phyloP scores from a whole-genome alignment of 2,888 invertebrate genomes.

The Tetragnatha montana region DNA sequence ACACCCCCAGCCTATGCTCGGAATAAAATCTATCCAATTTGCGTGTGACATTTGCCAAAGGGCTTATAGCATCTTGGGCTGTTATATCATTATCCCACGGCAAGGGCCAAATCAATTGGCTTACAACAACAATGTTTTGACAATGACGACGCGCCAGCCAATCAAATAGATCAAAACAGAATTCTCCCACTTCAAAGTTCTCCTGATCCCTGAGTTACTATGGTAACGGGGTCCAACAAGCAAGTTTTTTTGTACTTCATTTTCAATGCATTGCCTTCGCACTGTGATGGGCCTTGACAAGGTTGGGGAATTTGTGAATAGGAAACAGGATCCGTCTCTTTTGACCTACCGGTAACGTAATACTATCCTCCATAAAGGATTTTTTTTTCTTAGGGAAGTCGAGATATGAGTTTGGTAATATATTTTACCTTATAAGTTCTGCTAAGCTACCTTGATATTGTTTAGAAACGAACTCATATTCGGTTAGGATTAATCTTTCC shows the following conservation, averaged over 20 bases:
- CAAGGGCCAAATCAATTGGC: constrained; percentile 45
- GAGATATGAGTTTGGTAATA: background rate
- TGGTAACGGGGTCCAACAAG: constrained; percentile 20
- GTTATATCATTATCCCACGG: constrained; percentile 55
- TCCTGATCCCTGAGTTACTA: constrained; percentile 21
- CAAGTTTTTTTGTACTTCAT: constrained; percentile 28
- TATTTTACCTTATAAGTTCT: no score
- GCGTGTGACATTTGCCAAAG: constrained; percentile 29
- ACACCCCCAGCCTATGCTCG: background rate
- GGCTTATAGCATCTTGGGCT: constrained; percentile 22
- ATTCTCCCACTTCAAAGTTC: constrained; percentile 23
- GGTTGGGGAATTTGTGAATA: background rate
- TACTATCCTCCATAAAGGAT: background rate
- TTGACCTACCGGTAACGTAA: background rate
- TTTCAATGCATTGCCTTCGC: background rate
- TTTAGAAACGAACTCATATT: no score
- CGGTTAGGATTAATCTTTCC: no score
- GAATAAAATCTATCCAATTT: constrained; percentile 55
- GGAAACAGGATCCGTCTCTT: background rate
- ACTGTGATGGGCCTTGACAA: background rate
- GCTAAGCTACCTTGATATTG: no score
- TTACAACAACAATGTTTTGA: constrained; percentile 52
- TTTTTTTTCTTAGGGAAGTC: background rate
- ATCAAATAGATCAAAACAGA: constrained; percentile 50
- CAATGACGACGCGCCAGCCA: constrained; percentile 12